Conservation (phyloP, 1,140 invertebrate species). For the Marisa cornuarietis region DNA sequence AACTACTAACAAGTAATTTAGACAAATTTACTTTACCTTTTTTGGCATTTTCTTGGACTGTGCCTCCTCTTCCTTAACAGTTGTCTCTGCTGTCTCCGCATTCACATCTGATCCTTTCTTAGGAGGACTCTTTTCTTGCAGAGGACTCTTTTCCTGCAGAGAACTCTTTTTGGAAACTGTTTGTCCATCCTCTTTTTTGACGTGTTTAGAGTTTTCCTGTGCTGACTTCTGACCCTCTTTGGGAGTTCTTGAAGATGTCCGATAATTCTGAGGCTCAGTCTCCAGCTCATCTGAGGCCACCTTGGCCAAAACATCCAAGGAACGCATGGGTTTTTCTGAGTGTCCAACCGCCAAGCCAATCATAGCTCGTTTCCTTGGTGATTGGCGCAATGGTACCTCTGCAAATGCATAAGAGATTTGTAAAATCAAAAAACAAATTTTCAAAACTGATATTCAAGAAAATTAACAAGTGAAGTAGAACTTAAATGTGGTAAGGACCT, state of each 20-base stretch:
- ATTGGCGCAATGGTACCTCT: conserved; percentile 18
- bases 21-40: neutral
- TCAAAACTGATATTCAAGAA: too few species aligned
- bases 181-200: neutral
- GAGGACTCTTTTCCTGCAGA: neutral
- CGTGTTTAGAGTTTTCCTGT: neutral
- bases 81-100: neutral
- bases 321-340: conserved; percentile 41
- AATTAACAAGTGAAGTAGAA: too few species aligned
- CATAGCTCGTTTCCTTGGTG: neutral
- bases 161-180: neutral
- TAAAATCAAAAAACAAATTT: neutral
- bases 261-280: conserved; percentile 42
- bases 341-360: conserved; percentile 8
- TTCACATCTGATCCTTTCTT: neutral
- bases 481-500: too few species aligned
- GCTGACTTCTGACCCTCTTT: neutral
- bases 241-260: neutral
- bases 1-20: neutral
- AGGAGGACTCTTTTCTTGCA: neutral
- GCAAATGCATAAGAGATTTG: neutral
- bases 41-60: neutral
- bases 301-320: conserved; percentile 58
- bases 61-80: neutral
- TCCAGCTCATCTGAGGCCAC: conserved; percentile 54